Evolutionary conservation across 2,797 vertebrate genomes (phyloP), one percentile per base, ranked within the genome.

Genomic region (Esox masquinongy): DNA sequence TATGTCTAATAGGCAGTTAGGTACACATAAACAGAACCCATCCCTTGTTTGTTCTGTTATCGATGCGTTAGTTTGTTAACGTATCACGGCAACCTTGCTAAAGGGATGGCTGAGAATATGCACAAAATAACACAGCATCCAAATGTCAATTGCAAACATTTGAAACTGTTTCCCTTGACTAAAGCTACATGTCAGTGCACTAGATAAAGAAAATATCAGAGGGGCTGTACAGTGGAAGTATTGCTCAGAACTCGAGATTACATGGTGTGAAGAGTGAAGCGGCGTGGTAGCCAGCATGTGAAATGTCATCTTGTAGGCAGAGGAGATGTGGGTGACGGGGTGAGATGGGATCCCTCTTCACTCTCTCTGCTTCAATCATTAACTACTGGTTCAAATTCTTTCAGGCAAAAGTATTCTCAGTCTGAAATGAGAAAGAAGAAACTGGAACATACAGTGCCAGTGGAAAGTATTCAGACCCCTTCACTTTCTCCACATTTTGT

Each of bases 301-400:
- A 84, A 84, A 86, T 86, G 84, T 82, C 82, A 86, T 15, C 47
- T 17, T 39, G 63, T 69, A 68, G 24, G 73, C 74, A 69, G 73
- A 31, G 74, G 39, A 26, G 31, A 76, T 66, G 64, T 76, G 51
- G 72, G 8, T 26, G 51, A n/a, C 17, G 26, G 34, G 80, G 72
- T 24, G 66, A 74, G 77, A 59, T 64, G 77, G 50, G 17, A 70
- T 17, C 64, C 77, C 43, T 82, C 72, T 51, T 76, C 67, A 7
- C 64, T 43, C 49, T 47, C 76, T 71, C 36, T 24, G 78, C 63
- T 14, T 76, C 75, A 34, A 56, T 75, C 39, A 0, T 73, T 15
- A 15, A 77, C 29, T 75, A 4, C 0, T 63, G 70, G 53, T 72
- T 56, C 76, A 80, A 80, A 76, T 66, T 74, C 74, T 64, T 29